Base-by-base conservation (phyloP, 2,797 vertebrate species). In the Danio aesculapii region DNA sequence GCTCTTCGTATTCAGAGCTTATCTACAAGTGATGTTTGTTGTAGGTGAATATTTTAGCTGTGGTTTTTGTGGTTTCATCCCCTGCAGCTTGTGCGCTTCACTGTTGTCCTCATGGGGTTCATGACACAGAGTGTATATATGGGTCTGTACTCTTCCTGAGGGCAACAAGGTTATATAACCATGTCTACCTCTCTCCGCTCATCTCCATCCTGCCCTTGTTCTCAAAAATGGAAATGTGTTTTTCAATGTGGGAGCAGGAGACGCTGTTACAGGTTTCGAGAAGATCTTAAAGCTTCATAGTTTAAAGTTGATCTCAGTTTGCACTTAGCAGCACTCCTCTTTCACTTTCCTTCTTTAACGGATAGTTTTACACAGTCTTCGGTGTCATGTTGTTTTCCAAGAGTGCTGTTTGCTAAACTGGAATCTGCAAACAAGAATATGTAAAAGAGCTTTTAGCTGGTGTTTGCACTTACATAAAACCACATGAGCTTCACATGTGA, bases 101-200 rank as follows among this genome's bases (percentile, higher is more conserved):
- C 61, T 63, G 68, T 62, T 63, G 58, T 71, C 68, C 58, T 71
- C 49, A 62, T 46, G 57, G 67, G 30, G 77, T 79, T 79, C 77
- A 79, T 79, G 47, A 79, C 77, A 79, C 67, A 46, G n/a, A 53
- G 77, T 63, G 39, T 63, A 61, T 79, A 39, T 79, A 75, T 75
- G 58, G 46, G 44, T 75, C 46, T 75, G 72, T 50, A 50, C 72
- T 61, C 19, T n/a, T 52, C 77, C 77, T 63, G 17, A 79, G 57
- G 77, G 39, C 77, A 44, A 50, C 47, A 46, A 64, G 43, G 43
- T 80, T 80, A 57, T 57, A 64, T 80, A 72, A 72, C 68, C 49
- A 57, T 30, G 41, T 80, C 30, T 72, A 64, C 19, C 49, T 21
- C 68, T 71, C 49, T 79, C 13, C 61, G 21, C 75, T 17, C 11